Evolutionary conservation across 2,888 invertebrate genomes (phyloP).

Genomic region (Lepeophtheirus nordmannii): DNA sequence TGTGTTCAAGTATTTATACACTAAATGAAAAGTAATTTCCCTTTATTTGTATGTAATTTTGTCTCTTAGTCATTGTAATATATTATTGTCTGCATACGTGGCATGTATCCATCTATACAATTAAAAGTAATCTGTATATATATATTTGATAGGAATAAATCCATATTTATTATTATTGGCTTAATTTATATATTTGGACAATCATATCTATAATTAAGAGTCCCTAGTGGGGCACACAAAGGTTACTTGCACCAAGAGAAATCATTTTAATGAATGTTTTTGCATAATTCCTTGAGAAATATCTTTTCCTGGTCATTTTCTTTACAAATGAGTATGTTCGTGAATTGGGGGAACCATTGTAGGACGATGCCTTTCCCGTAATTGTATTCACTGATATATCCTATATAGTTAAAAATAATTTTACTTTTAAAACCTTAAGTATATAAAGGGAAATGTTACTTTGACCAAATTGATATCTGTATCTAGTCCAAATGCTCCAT

Average conservation of each 20-base stretch:
- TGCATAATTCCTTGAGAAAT: neutral
- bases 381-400: neutral
- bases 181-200: no score
- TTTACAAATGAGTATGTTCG: neutral
- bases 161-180: no score
- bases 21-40: no score
- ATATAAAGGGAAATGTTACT: neutral
- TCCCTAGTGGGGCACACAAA: no score
- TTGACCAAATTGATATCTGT: neutral
- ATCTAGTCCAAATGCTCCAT: neutral
- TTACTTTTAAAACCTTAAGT: neutral
- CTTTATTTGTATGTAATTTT: no score
- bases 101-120: no score
- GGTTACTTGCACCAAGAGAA: neutral
- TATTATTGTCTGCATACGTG: no score
- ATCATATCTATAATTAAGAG: no score
- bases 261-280: conserved; percentile 2
- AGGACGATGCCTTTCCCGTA: neutral
- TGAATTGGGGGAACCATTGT: neutral
- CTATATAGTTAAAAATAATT: neutral
- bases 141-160: no score
- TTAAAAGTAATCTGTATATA: no score
- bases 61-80: no score
- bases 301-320: neutral
- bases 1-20: no score